Conservation (phyloP, 2,113 vertebrate genomes). For the Microcebus griseorufus region DNA sequence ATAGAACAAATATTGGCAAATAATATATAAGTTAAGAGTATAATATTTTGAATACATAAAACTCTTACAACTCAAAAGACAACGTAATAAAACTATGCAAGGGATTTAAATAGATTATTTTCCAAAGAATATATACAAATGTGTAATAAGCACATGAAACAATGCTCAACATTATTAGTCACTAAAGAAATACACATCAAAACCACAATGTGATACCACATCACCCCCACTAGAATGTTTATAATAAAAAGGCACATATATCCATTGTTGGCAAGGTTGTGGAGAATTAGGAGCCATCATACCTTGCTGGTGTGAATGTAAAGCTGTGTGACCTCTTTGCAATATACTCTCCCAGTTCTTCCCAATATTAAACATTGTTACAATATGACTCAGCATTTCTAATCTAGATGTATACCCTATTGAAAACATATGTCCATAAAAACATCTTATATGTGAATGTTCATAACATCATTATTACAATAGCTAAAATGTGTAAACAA, state of each 20-base stretch:
- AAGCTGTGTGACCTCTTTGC: not conserved
- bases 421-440: not conserved
- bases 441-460: not conserved
- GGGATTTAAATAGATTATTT: not conserved
- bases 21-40: not conserved
- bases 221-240: not conserved
- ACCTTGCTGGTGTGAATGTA: not conserved
- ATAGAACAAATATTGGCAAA: not conserved
- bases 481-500: not conserved
- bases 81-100: not conserved
- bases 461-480: not conserved
- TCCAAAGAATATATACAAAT: not conserved
- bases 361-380: not conserved
- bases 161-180: not conserved
- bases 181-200: not conserved
- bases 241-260: not conserved
- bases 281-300: not conserved
- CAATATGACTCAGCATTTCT: not conserved
- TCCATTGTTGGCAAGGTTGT: not conserved
- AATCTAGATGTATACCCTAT: not conserved
- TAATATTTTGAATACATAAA: not conserved
- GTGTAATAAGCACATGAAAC: not conserved
- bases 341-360: not conserved
- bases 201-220: not conserved
- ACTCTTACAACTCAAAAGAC: not conserved